phyloP scores from a whole-genome alignment of 2,888 invertebrate species.

The Netelia virgata region DNA sequence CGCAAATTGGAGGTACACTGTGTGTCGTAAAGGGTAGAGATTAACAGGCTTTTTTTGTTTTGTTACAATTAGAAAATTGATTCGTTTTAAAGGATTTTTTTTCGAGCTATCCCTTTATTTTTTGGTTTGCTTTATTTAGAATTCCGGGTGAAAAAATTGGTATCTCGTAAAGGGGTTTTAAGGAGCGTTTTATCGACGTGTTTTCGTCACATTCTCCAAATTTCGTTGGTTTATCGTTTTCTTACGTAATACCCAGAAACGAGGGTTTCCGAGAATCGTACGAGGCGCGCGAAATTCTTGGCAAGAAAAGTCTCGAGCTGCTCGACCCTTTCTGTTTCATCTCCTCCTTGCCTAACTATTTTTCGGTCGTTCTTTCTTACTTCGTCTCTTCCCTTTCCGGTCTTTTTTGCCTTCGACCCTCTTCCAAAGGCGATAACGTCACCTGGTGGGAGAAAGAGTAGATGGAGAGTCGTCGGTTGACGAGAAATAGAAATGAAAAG shows the following conservation, averaged over 20 bases:
- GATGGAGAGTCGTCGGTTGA: not conserved
- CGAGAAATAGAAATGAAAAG: not conserved
- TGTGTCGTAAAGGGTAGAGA: not conserved
- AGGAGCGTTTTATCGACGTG: constrained; percentile 12
- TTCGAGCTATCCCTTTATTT: no score
- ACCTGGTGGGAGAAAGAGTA: not conserved
- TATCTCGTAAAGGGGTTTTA: not conserved
- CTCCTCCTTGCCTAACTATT: not conserved
- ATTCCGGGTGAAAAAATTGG: not conserved
- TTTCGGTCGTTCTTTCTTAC: constrained; percentile 13
- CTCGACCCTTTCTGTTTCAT: not conserved
- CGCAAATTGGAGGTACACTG: not conserved
- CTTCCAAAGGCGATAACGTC: constrained; percentile 20
- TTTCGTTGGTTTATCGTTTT: not conserved
- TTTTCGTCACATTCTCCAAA: constrained; percentile 16
- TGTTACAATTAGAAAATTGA: no score
- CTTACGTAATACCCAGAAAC: not conserved
- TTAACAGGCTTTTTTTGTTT: not conserved
- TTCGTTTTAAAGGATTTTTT: no score
- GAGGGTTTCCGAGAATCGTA: not conserved
- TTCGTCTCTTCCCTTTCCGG: not conserved
- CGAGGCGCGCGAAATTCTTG: constrained; percentile 32
- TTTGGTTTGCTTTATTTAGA: not conserved
- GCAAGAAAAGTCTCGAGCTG: constrained; percentile 16
- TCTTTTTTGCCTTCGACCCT: not conserved